Evolutionary conservation across 2,888 invertebrate genomes (phyloP), one percentile per base, ranked within the genome.

Genomic region (Leptothorax acervorum): DNA sequence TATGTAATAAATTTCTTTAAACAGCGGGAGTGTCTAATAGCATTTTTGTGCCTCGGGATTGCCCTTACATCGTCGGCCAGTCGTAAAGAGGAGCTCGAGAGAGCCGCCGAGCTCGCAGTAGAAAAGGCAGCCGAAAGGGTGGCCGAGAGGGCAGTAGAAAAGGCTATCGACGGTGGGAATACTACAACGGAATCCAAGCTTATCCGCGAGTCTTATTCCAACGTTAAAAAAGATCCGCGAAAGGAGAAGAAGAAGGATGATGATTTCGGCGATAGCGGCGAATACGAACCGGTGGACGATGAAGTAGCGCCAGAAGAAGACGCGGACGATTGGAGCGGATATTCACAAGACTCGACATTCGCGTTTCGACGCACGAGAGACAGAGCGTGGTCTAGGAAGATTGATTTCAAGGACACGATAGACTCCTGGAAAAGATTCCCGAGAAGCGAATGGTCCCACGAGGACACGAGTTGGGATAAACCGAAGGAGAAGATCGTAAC

Each of bases 121-220:
- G 94, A 94, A 81, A 92, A 92, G 48, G 92, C 94, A 8, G 95
- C 94, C 6, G 94, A 95, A 84, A 91, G 92, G 70, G 94, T 92
- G 4, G 94, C 94, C 0, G 94, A 95, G 83, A 90, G 92, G 66
- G 94, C 94, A 0, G 94, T 94, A 4, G 94, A 94, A 62, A 94
- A 93, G 85, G 92, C 92, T 3, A 86, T 94, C 11, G 93, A 94
- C 82, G 91, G 92, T 63, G 94, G 94, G 0, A 94, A 93, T 73
- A 89, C 89, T 0, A 92, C 92, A 3, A 93, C 93, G 11, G 92
- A 92, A 51, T 91, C 94, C 15, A 92, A 94, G 18, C 92, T 92
- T 5, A 89, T 94, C 18, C 90, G 91, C 8, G 93, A 94, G 62
- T 92, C 92, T 0, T 93, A 94, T 84, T 90, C 92, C 6, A 93